Evolutionary conservation across 1,140 invertebrate genomes (phyloP), one percentile per base, ranked within the genome.

Genomic region (Papilio polytes): DNA sequence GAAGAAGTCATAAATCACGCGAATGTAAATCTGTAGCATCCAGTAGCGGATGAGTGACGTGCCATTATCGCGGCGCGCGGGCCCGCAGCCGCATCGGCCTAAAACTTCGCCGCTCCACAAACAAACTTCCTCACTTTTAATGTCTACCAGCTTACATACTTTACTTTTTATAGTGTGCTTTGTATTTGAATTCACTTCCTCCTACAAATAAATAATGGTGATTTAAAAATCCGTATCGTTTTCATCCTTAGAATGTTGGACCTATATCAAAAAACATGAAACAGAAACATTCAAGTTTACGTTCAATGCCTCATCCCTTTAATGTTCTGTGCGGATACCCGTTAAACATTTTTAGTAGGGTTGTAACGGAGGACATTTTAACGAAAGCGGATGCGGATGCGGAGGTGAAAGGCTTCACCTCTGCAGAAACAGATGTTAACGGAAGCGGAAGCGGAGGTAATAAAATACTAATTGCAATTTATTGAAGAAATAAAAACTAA

Each of bases 1-100:
- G 91, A 94, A 94, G 90, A 90, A 91, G 91, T 92, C 92, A 94
- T 94, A 94, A 94, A 95, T 95, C 92, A 94, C 87, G 84, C 77
- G 92, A 86, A 95, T 95, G 92, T 94, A 94, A 94, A 95, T 95
- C 93, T 94, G 92, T 90, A 92, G 84, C 91, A 90, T 91, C 91
- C 90, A 92, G 90, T 85, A 86, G 85, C 87, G 91, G 89, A 89
- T 94, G 93, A 94, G 88, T 94, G 92, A 94, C 92, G 88, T 87
- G 86, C 92, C 92, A 94, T 94, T 94, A 94, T 93, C 90, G 88
- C 87, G 63, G 81, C 80, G 82, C 86, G 85, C 76, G 77, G 82
- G 84, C 82, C 85, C 87, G 83, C 86, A 82, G 84, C 85, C 82
- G 80, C 85, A 85, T 87, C 88, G 88, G 91, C 89, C 91, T 89